phyloP scores from a whole-genome alignment of 2,797 vertebrate genomes.

The Brachyrhaphis roseni region DNA sequence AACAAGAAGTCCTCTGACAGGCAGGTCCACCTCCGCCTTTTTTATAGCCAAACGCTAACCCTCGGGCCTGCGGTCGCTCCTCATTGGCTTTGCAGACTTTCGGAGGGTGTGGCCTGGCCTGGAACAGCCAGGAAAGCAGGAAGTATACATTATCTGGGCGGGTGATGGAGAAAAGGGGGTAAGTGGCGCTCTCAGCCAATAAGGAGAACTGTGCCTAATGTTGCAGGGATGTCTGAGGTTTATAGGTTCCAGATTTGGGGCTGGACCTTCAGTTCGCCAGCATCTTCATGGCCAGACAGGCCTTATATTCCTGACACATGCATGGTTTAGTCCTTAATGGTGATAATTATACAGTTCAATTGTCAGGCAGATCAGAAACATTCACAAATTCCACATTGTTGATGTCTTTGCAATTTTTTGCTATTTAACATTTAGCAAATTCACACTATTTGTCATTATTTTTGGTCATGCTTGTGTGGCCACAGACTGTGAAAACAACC shows the following conservation, averaged over 20 bases:
- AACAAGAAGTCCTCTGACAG: conserved; percentile 81
- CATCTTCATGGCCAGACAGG: conserved; percentile 56
- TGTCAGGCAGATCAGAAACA: not conserved
- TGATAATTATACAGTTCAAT: conserved; percentile 1
- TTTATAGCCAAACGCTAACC: conserved; percentile 71
- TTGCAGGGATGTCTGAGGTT: conserved; percentile 82
- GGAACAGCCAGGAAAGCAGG: conserved; percentile 66
- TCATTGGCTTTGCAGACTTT: conserved; percentile 65
- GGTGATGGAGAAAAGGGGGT: conserved; percentile 77
- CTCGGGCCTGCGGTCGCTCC: conserved; percentile 45
- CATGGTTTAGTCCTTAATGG: conserved; percentile 17
- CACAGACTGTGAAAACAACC: conserved; percentile 31
- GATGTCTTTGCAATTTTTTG: not conserved
- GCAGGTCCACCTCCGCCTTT: conserved; percentile 68
- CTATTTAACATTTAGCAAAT: conserved; percentile 11
- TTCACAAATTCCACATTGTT: not conserved
- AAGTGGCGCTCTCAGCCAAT: conserved; percentile 75
- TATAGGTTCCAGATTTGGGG: conserved; percentile 91
- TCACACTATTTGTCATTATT: conserved; percentile 17
- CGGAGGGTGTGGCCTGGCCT: conserved; percentile 61
- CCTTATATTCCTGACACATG: conserved; percentile 26
- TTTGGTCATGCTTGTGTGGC: conserved; percentile 22
- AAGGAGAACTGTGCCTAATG: conserved; percentile 75
- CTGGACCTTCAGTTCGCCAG: conserved; percentile 61
- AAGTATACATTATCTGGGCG: conserved; percentile 70